These are phyloP conservation scores for Coenobita brevimanus DNA, from an alignment of 1,140 invertebrate genomes.

Conservation along the genomic window DNA sequence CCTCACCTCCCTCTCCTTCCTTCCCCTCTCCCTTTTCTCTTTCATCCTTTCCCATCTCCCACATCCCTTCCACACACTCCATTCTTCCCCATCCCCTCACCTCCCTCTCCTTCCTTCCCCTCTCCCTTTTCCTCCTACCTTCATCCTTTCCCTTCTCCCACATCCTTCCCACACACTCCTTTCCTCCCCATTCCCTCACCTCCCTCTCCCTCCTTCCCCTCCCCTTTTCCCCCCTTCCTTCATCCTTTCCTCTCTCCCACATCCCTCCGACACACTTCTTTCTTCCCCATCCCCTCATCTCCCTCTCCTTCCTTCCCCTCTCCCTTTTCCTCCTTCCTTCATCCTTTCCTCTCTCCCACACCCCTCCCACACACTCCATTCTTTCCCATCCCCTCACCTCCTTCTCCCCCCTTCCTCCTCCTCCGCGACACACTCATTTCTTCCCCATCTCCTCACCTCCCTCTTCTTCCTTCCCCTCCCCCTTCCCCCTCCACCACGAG, in stretches of 20 bases:
- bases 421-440: no score
- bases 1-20: neutral
- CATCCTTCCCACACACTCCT: neutral
- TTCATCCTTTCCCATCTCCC: neutral
- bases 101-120: neutral
- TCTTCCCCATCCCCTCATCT: neutral
- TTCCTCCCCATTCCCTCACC: neutral
- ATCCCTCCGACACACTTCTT: no score
- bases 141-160: no score
- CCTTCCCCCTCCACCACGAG: neutral
- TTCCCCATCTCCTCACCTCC: neutral
- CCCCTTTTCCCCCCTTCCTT: no score
- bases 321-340: neutral
- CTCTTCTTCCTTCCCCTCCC: neutral
- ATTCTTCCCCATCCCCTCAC: neutral
- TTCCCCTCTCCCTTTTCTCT: neutral
- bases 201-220: constrained; percentile 4
- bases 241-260: no score
- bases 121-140: no score
- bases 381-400: no score
- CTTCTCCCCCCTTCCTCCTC: neutral
- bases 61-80: neutral
- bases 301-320: neutral
- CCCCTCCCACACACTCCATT: neutral
- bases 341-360: neutral